Base-by-base conservation (phyloP, 2,888 invertebrate genomes). In the Ophioninae sp. region DNA sequence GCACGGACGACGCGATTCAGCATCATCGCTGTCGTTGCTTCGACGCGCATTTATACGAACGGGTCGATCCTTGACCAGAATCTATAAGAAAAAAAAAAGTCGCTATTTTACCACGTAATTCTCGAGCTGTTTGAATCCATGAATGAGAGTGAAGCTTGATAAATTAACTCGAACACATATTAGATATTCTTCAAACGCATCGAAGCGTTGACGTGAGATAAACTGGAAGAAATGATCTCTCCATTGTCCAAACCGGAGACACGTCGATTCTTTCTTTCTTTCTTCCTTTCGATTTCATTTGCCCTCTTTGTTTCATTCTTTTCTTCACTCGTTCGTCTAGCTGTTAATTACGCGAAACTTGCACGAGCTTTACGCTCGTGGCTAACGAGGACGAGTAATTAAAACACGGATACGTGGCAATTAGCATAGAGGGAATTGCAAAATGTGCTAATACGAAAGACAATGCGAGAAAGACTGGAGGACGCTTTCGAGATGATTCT, bases 341-440 rank as follows among this genome's bases (percentile, higher is more conserved):
- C 23, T 5, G 30, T 64, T 58, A 71, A 71, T 71, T 58, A 64
- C 17, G 23, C 20, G 8, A 41, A 59, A 22, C 22, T 56, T 58
- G 76, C 69, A 20, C 20, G 39, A 61, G 61, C 78, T 84, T 76
- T 51, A 75, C 84, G 81, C 79, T 72, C 17, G 71, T 76, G 67
- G 56, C 58, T 79, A 84, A 73, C 81, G 79, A 68, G 84, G 79
- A 84, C 84, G 72, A 68, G 79, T 79, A 81, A 84, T 84, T 84
- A 73, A 84, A 81, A 81, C 81, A 79, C 84, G 81, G 81, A 81
- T 72, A 76, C 79, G 39, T 13, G 61, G 61, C 74, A 76, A 81
- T 81, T 69, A 80, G 44, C 58, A 64, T 58, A 61, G 30, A 56
- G 30, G 73, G 22, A 23, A 79, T 79, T 81, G 81, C 67, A 73